phyloP scores from a whole-genome alignment of 1,140 invertebrate genomes.

The Protaetia brevitarsis region DNA sequence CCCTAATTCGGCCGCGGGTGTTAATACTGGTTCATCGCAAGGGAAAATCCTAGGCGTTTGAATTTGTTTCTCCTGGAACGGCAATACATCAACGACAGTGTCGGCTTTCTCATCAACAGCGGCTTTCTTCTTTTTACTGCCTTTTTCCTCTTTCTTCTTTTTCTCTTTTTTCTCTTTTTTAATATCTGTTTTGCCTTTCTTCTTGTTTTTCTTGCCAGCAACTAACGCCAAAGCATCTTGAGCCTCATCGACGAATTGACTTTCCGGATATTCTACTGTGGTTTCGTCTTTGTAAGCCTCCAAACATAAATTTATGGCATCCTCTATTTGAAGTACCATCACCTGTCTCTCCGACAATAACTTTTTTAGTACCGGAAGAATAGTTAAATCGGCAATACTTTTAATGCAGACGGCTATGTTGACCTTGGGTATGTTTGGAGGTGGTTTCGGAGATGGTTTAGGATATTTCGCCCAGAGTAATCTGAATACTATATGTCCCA shows the following conservation, averaged over 20 bases:
- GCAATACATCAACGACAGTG: background rate
- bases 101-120: background rate
- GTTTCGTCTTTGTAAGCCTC: slow-evolving; percentile 53
- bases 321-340: slow-evolving; percentile 53
- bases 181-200: slow-evolving; percentile 20
- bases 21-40: slow-evolving; percentile 54
- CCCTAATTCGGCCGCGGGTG: slow-evolving; percentile 54
- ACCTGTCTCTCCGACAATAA: slow-evolving; percentile 52
- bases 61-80: slow-evolving; percentile 39
- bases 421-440: slow-evolving; percentile 44
- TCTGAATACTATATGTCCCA: slow-evolving; percentile 22
- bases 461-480: slow-evolving; percentile 57
- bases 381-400: slow-evolving; percentile 49
- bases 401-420: slow-evolving; percentile 52
- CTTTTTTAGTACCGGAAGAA: slow-evolving; percentile 49
- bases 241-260: slow-evolving; percentile 25
- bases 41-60: slow-evolving; percentile 57
- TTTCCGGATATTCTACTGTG: slow-evolving; percentile 50
- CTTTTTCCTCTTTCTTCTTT: slow-evolving; percentile 29
- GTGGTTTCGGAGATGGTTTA: slow-evolving; percentile 42
- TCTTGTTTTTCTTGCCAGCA: slow-evolving; percentile 17
- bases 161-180: slow-evolving; percentile 17
- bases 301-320: slow-evolving; percentile 58
- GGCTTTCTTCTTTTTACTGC: slow-evolving; percentile 24
- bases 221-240: slow-evolving; percentile 20